These are phyloP conservation scores for Rhynchonycteris naso DNA, from an alignment of 2,797 vertebrate species.

Conservation along the genomic window DNA sequence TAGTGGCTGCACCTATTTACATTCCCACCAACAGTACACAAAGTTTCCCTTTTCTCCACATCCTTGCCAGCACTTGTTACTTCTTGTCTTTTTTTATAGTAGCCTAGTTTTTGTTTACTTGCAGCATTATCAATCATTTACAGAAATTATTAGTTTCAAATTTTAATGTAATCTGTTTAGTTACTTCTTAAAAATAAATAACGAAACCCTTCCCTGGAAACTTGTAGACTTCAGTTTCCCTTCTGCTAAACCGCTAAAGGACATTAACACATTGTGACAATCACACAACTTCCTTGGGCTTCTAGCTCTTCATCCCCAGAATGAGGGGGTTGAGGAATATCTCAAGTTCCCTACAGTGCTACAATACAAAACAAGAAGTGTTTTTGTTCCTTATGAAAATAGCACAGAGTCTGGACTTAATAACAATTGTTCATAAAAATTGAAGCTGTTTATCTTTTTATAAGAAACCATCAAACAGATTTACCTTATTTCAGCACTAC, in stretches of 20 bases:
- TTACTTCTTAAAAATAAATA: not conserved
- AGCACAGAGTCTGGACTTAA: not conserved
- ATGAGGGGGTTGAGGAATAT: not conserved
- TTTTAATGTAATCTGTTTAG: not conserved
- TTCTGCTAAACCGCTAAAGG: not conserved
- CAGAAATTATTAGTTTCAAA: not conserved
- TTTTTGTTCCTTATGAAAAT: not conserved
- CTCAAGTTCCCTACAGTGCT: not conserved
- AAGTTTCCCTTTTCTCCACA: not conserved
- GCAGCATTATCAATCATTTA: not conserved
- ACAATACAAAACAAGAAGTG: not conserved
- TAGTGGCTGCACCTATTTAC: not conserved
- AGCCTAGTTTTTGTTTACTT: not conserved
- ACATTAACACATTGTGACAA: not conserved
- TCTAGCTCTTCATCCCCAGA: not conserved
- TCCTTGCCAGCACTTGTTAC: not conserved
- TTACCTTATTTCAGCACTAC: not conserved
- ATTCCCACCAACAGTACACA: not conserved
- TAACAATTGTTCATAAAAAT: not conserved
- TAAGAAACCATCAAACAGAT: not conserved
- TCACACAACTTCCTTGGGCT: not conserved
- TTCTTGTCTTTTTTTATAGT: not conserved
- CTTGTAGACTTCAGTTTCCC: not conserved
- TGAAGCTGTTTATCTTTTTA: not conserved
- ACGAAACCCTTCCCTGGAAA: not conserved